Base-by-base conservation (phyloP, 2,113 vertebrate species). In the Cynoglossus semilaevis region DNA sequence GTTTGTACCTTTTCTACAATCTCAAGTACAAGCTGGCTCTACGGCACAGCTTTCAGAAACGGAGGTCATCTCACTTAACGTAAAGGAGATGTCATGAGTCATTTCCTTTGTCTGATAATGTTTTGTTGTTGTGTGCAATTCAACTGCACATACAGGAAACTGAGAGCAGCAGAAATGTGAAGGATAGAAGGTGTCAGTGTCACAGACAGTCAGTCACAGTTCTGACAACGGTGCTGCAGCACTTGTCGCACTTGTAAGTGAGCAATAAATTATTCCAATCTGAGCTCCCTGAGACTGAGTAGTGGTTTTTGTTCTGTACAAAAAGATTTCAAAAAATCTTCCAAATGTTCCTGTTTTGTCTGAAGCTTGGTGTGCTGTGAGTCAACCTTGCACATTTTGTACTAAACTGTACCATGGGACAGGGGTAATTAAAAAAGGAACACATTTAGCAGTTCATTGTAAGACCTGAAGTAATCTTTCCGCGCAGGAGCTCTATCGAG, bases 51-150 rank as follows among this genome's bases (percentile, higher is more conserved):
- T 42, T 22, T 51, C 45, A 51, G 17, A 17, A 52, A 16, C 50
- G 15, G 52, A 52, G 47, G 19, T 17, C 10, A 46, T 60, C 72
- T 14, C 45, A 36, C 58, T 5, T 17, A 38, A 38, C 58, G 56
- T 58, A 45, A 38, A 57, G 48, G 60, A 66, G 41, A 42, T 62
- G 66, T 46, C n/a, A 64, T 57, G 18, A 67, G 61, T 63, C 4
- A 57, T 48, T 59, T 61, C 64, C 47, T 73, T 74, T 64, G 63
- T 53, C 51, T 38, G 56, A 54, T 64, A 68, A 61, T 47, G 47
- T 34, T 57, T n/a, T 51, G 51, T 17, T 54, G 34, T 42, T 72
- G 63, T 50, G 16, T 34, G 16, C 3, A 19, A 51, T 50, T 60
- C 37, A 44, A 22, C 19, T 47, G 17, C 8, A 45, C 49, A n/a